Conservation (phyloP, 2,113 vertebrate species). For the Pteruthius melanotis region DNA sequence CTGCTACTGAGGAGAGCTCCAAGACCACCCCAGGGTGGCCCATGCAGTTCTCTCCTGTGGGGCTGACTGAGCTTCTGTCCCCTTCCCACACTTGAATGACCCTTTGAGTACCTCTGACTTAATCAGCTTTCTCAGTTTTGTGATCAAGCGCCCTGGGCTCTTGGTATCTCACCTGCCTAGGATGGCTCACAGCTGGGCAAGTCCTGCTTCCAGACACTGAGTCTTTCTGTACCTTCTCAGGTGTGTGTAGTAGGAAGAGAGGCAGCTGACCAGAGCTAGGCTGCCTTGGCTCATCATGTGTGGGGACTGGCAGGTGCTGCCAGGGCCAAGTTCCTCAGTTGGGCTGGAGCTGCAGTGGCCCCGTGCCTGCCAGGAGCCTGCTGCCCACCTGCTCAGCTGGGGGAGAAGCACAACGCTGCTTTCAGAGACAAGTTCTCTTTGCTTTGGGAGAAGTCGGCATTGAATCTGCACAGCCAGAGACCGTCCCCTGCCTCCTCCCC, state of each 20-base stretch:
- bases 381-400: not conserved
- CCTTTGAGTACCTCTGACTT: accelerated
- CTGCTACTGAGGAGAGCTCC: not conserved
- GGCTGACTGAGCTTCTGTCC: not conserved
- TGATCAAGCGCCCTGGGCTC: not conserved
- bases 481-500: too few relatives aligned
- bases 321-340: not conserved
- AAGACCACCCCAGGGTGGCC: not conserved
- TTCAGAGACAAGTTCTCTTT: not conserved
- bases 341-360: not conserved
- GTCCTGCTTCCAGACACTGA: too few relatives aligned
- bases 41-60: not conserved
- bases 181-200: not conserved
- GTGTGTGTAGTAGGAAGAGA: not conserved
- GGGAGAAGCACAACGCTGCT: not conserved
- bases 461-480: not conserved
- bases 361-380: not conserved
- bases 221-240: not conserved
- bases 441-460: not conserved
- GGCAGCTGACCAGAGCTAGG: not conserved
- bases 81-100: not conserved
- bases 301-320: not conserved
- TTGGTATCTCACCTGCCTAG: not conserved
- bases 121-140: not conserved
- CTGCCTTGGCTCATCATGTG: accelerated